A percentile compares a stretch with the other conserved stretches of the same genome.
These are phyloP conservation scores for Leptinotarsa lineolata DNA, from an alignment of 1,140 invertebrate genomes.

Conservation along the genomic window DNA sequence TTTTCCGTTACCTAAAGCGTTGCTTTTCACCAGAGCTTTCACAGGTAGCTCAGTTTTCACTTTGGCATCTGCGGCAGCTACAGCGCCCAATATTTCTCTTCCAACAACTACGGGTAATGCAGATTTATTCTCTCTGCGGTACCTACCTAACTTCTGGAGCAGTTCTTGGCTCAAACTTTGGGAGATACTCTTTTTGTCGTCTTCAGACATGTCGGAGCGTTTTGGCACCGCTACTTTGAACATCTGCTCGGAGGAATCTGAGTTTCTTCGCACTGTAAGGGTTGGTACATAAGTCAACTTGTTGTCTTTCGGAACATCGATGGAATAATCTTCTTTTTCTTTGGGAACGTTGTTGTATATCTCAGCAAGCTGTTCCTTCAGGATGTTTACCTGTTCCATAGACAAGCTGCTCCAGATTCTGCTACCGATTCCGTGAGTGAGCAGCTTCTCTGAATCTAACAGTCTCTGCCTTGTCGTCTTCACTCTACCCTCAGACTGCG, in stretches of 20 bases:
- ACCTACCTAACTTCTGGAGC: constrained; percentile 62
- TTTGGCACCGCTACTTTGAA: background rate
- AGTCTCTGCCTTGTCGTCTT: constrained; percentile 41
- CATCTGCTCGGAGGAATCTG: constrained; percentile 39
- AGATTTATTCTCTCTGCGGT: constrained; percentile 55
- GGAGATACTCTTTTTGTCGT: constrained; percentile 73
- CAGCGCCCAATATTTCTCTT: constrained; percentile 68
- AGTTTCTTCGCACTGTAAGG: constrained; percentile 48
- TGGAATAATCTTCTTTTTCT: constrained; percentile 35
- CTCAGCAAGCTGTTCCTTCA: constrained; percentile 80
- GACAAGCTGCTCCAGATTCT: constrained; percentile 83
- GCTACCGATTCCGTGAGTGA: constrained; percentile 68
- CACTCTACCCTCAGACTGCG: constrained; percentile 47
- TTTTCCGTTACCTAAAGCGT: constrained; percentile 35
- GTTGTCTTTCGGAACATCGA: constrained; percentile 39
- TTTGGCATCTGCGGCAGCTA: constrained; percentile 61
- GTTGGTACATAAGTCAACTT: constrained; percentile 29
- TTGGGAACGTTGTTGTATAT: constrained; percentile 66
- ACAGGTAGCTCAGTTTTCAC: constrained; percentile 48
- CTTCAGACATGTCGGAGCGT: constrained; percentile 60
- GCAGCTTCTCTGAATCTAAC: constrained; percentile 45
- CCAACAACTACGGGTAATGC: constrained; percentile 60
- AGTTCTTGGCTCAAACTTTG: constrained; percentile 74
- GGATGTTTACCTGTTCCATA: constrained; percentile 79
- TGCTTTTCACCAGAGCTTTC: constrained; percentile 41